Conservation (phyloP, 2,113 vertebrate genomes). For the Boulengeromyrus knoepffleri region DNA sequence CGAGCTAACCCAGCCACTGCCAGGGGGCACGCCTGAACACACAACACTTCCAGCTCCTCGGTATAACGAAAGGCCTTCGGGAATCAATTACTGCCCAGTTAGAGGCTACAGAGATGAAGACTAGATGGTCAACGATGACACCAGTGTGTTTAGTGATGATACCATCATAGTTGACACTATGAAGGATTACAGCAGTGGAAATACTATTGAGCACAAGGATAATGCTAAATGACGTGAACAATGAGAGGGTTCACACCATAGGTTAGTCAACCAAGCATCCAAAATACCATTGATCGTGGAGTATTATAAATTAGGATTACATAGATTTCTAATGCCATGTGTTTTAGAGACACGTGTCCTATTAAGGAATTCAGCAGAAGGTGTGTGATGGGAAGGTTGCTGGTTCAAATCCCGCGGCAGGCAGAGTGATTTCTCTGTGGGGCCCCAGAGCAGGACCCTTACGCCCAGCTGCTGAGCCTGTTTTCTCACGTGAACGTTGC, state of each 20-base stretch:
- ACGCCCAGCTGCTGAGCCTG: not conserved
- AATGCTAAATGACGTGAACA: not conserved
- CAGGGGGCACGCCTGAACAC: not conserved
- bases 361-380: not conserved
- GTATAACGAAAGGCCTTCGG: not conserved
- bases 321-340: not conserved
- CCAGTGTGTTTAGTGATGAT: not conserved
- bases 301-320: not conserved
- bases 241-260: not conserved
- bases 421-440: not conserved
- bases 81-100: not conserved
- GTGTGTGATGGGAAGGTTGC: not conserved
- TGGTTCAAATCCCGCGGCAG: not conserved
- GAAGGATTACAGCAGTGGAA: not conserved
- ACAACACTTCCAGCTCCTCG: not conserved
- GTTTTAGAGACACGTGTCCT: not conserved
- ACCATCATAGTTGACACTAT: not conserved
- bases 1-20: not conserved
- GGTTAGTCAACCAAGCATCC: not conserved
- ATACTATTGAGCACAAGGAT: not conserved
- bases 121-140: not conserved
- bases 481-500: not conserved
- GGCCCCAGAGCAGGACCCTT: not conserved
- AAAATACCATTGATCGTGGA: not conserved
- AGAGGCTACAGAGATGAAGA: not conserved